These are phyloP conservation scores for Molanna angustata DNA, from an alignment of 2,888 invertebrate species.

Conservation along the genomic window DNA sequence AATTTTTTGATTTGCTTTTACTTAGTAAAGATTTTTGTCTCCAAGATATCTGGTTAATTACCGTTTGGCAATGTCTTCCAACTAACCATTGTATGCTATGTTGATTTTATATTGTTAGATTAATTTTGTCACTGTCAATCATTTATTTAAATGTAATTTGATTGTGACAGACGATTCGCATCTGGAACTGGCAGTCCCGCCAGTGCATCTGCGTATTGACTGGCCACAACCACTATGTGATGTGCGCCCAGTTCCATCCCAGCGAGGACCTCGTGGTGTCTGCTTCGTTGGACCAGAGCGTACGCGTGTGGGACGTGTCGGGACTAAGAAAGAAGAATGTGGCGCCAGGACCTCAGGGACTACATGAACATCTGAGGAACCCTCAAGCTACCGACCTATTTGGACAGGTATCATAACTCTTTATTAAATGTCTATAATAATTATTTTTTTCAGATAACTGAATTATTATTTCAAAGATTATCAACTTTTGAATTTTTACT, in stretches of 20 bases:
- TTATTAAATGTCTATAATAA: too few species aligned
- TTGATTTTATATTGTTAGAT: too few species aligned
- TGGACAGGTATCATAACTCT: conserved; percentile 58
- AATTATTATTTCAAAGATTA: too few species aligned
- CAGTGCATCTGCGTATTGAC: conserved; percentile 92
- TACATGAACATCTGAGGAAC: conserved; percentile 85
- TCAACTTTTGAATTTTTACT: too few species aligned
- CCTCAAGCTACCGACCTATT: conserved; percentile 90
- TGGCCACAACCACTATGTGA: conserved; percentile 99
- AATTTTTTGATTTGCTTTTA: too few species aligned
- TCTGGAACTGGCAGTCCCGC: conserved; percentile 99
- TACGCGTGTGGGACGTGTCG: conserved; percentile 98
- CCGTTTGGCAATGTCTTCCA: too few species aligned
- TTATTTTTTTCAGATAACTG: too few species aligned
- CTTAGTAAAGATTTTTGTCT: too few species aligned
- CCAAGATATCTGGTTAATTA: too few species aligned
- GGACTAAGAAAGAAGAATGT: conserved; percentile 96
- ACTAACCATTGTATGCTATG: too few species aligned
- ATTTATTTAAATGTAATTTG: not conserved
- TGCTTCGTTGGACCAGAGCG: conserved; percentile 96
- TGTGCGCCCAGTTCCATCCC: conserved; percentile 98
- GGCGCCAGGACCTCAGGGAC: conserved; percentile 89
- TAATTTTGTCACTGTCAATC: not conserved
- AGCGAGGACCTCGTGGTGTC: conserved; percentile 96
- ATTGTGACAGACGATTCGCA: conserved; percentile 78